Evolutionary conservation across 2,888 invertebrate species (phyloP).

Genomic region (Drosophila picticornis): DNA sequence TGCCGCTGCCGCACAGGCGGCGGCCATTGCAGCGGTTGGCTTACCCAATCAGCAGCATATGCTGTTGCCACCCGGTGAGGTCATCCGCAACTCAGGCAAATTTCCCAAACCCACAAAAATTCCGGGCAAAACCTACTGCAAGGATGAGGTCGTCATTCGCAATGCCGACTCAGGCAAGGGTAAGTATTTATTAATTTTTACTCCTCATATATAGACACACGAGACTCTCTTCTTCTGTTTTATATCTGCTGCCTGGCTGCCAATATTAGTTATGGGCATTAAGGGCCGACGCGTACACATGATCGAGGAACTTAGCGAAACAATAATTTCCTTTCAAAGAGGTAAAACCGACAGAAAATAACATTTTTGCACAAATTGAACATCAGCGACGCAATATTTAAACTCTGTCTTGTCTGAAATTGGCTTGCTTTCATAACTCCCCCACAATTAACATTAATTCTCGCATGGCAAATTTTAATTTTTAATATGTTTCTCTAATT

Average conservation of each 20-base stretch:
- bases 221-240: background rate
- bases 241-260: constrained; percentile 19
- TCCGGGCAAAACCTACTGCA: constrained; percentile 96
- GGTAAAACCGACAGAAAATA: constrained; percentile 87
- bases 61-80: constrained; percentile 92
- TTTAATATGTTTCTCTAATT: constrained; percentile 8
- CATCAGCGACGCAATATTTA: constrained; percentile 7
- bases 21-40: constrained; percentile 82
- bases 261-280: constrained; percentile 96
- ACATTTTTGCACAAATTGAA: constrained; percentile 1
- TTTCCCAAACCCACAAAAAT: constrained; percentile 95
- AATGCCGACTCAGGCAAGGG: constrained; percentile 99
- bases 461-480: constrained; percentile 27
- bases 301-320: constrained; percentile 99
- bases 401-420: constrained; percentile 3
- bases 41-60: constrained; percentile 83
- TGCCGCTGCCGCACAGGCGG: constrained; percentile 77
- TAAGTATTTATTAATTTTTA: constrained; percentile 81
- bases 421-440: background rate
- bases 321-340: constrained; percentile 99
- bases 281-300: constrained; percentile 99
- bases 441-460: background rate
- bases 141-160: constrained; percentile 97
- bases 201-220: background rate
- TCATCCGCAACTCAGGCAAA: constrained; percentile 95